Evolutionary conservation across 2,797 vertebrate genomes (phyloP).

Genomic region (Octomys mimax): DNA sequence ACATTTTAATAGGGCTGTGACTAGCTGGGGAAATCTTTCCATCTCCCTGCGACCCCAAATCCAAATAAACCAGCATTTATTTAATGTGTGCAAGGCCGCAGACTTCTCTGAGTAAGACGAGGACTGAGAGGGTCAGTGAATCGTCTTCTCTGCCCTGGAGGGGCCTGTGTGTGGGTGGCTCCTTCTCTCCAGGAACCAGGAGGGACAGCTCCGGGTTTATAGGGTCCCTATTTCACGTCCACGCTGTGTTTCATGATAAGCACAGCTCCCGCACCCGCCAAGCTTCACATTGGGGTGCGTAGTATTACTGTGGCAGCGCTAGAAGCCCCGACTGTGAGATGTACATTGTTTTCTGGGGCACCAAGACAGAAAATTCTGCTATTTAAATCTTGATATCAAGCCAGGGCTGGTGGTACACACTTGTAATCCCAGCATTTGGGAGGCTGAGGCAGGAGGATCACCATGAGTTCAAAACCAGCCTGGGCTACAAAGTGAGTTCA

Average conservation of each 20-base stretch:
- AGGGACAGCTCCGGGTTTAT: neutral
- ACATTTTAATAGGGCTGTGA: constrained; percentile 65
- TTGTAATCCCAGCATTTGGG: no score
- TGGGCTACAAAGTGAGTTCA: no score
- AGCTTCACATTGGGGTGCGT: neutral
- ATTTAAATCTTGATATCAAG: no score
- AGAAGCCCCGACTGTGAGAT: neutral
- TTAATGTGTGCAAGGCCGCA: fast-evolving
- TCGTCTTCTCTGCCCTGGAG: neutral
- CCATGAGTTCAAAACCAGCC: no score
- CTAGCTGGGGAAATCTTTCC: constrained; percentile 55
- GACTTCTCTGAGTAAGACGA: neutral
- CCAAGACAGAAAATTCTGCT: neutral
- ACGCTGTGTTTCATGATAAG: fast-evolving
- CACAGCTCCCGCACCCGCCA: no score
- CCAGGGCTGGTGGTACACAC: no score
- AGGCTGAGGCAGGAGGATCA: no score
- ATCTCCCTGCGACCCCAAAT: neutral
- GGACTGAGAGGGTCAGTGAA: no score
- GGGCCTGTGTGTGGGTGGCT: fast-evolving
- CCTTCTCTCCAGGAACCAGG: neutral
- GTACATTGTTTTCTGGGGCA: neutral
- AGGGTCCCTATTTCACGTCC: neutral
- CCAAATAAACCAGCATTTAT: neutral
- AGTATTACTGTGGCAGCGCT: neutral